A percentile compares a stretch with the other conserved stretches of the same genome.
These are phyloP conservation scores for Varecia variegata DNA, from an alignment of 2,797 vertebrate species.

Conservation along the genomic window DNA sequence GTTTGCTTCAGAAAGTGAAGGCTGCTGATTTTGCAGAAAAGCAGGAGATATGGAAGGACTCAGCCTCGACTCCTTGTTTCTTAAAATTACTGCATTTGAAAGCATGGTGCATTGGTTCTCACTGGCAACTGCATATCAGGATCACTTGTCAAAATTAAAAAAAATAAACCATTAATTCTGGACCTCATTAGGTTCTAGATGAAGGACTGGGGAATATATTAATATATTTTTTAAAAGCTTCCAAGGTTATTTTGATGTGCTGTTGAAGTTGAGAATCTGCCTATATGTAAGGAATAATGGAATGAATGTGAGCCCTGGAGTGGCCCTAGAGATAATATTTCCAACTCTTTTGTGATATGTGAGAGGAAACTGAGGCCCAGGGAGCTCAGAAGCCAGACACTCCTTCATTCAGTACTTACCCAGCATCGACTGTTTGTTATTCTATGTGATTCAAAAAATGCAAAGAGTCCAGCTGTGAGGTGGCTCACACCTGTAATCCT, in stretches of 20 bases:
- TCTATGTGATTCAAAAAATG: constrained; percentile 27
- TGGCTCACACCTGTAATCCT: too few relatives aligned
- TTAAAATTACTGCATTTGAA: neutral
- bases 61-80: neutral
- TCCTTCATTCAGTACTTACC: neutral
- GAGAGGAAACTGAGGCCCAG: constrained; percentile 14
- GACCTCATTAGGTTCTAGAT: neutral
- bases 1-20: neutral
- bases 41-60: neutral
- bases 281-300: neutral
- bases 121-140: neutral
- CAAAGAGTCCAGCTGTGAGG: neutral
- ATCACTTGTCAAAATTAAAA: neutral
- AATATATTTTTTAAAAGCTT: neutral
- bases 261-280: neutral
- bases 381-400: neutral
- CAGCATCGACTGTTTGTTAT: neutral
- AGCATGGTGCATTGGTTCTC: neutral
- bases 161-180: neutral
- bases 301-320: neutral
- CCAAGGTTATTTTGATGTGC: neutral
- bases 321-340: neutral
- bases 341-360: neutral
- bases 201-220: neutral
- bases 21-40: constrained; percentile 16